A percentile compares a stretch with the other conserved stretches of the same genome.
These are phyloP conservation scores for Nilaparvata lugens DNA, from an alignment of 1,140 invertebrate species.

Conservation along the genomic window DNA sequence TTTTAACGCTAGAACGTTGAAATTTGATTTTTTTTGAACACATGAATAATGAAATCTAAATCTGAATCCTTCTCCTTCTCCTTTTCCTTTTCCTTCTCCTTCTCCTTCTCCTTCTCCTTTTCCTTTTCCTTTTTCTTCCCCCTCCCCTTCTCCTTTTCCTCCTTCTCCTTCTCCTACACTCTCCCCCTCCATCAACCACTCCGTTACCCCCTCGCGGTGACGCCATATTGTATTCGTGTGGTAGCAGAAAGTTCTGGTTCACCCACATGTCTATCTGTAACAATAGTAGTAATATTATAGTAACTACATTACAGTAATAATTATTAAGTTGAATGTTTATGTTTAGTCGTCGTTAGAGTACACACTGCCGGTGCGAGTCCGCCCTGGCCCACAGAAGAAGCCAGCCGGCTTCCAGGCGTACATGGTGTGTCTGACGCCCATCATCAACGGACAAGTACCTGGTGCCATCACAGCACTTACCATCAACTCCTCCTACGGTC, in stretches of 20 bases:
- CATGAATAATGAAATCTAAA: too few species aligned
- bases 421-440: slow-evolving; percentile 83
- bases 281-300: too few species aligned
- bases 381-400: slow-evolving; percentile 65
- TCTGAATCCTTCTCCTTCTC: too few species aligned
- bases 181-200: slow-evolving; percentile 17
- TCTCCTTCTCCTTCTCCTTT: too few species aligned
- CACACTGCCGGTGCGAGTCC: slow-evolving; percentile 56
- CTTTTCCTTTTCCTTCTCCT: too few species aligned
- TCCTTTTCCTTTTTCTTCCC: too few species aligned
- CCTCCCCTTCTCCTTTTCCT: background rate
- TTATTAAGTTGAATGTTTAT: slow-evolving; percentile 1
- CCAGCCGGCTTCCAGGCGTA: slow-evolving; percentile 90
- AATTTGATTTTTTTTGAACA: too few species aligned
- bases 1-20: too few species aligned
- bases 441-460: slow-evolving; percentile 65
- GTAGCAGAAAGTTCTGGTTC: slow-evolving; percentile 77
- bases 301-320: too few species aligned
- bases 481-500: slow-evolving; percentile 90
- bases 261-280: slow-evolving; percentile 71
- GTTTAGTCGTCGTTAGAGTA: slow-evolving; percentile 34
- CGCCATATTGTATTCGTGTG: slow-evolving; percentile 25
- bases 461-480: slow-evolving; percentile 80
- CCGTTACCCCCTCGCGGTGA: too few species aligned
- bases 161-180: too few species aligned